Evolutionary conservation across 2,113 vertebrate genomes (phyloP).

Genomic region (Alectura lathami): DNA sequence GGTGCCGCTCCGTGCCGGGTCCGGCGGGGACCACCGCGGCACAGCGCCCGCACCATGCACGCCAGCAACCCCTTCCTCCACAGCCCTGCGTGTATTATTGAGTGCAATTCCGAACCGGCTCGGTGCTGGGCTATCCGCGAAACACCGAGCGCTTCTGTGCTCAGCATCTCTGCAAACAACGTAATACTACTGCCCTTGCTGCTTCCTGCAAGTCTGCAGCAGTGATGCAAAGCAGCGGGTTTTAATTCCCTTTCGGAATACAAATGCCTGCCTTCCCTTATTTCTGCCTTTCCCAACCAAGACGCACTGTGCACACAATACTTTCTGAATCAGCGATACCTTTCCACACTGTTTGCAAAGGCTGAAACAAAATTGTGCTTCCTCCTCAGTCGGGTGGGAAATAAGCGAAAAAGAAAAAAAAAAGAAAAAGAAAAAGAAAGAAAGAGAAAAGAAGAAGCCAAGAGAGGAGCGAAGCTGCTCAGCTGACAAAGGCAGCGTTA

Average conservation of each 20-base stretch:
- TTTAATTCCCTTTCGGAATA: constrained; percentile 72
- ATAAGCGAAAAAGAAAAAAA: no score
- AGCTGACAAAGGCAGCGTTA: no score
- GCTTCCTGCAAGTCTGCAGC: constrained; percentile 69
- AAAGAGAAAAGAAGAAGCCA: no score
- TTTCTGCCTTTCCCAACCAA: constrained; percentile 46
- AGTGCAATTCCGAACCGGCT: constrained; percentile 66
- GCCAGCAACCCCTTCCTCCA: constrained; percentile 30
- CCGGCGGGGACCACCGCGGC: constrained; percentile 6
- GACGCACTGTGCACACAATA: constrained; percentile 51
- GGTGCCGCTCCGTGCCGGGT: constrained; percentile 27
- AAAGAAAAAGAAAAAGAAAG: no score
- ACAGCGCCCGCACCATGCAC: no score
- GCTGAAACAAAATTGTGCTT: constrained; percentile 28
- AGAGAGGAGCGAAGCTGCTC: no score
- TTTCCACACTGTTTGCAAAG: constrained; percentile 38
- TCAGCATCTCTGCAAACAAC: constrained; percentile 58
- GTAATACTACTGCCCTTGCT: constrained; percentile 1
- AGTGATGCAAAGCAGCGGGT: constrained; percentile 69
- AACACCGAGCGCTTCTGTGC: constrained; percentile 33
- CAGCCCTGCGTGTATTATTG: constrained; percentile 55
- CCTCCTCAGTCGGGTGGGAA: neutral
- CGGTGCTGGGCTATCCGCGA: neutral
- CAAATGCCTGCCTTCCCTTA: constrained; percentile 38
- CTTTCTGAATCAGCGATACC: constrained; percentile 67